Evolutionary conservation across 1,140 invertebrate species (phyloP).

Genomic region (Leptopilina boulardi): DNA sequence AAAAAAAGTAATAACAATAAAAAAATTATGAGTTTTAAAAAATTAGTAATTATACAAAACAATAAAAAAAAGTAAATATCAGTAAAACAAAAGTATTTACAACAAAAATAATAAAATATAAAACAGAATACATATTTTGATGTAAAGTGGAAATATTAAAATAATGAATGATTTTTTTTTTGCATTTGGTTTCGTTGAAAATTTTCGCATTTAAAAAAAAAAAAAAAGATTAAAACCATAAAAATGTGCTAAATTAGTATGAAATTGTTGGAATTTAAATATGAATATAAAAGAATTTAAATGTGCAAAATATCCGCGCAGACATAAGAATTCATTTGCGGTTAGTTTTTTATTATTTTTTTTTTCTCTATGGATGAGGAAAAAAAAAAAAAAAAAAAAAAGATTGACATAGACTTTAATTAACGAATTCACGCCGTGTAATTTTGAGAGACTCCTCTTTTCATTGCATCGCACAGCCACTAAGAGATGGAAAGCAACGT

Average conservation of each 20-base stretch:
- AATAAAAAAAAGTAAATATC: no score
- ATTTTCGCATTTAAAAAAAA: no score
- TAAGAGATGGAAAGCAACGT: neutral
- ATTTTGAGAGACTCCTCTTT: conserved; percentile 24
- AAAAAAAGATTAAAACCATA: neutral
- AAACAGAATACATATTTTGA: no score
- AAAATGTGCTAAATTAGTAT: neutral
- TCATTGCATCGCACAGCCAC: neutral
- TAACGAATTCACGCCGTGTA: conserved; percentile 29
- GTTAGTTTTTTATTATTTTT: neutral
- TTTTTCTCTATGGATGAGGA: no score
- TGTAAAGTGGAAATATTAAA: no score
- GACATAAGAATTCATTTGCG: neutral
- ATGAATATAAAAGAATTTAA: neutral
- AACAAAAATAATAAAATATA: no score
- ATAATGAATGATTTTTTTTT: no score
- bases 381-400: conserved; percentile 19
- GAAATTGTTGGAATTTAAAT: neutral
- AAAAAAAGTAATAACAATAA: no score
- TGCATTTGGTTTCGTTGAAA: no score
- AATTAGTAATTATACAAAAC: no score
- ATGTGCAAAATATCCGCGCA: neutral
- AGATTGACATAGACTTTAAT: conserved; percentile 26
- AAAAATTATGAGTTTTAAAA: no score
- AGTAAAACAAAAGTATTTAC: no score